Base-by-base conservation (phyloP, 92 coral and sea anemone species). In the Palythoa grandiflora region DNA sequence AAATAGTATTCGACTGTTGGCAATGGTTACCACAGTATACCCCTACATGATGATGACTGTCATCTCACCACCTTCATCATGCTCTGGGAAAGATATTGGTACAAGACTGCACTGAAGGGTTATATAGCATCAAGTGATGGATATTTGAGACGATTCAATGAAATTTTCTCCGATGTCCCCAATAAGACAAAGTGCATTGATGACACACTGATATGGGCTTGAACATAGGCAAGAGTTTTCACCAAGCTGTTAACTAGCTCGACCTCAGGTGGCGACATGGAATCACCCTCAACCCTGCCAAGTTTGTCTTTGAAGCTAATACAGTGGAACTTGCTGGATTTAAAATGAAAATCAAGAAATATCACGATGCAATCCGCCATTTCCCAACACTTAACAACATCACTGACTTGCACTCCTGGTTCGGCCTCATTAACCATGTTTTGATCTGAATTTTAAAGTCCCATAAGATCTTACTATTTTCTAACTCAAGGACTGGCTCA, bases 91-190 rank as follows among this genome's bases (percentile, higher is more conserved):
- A 28, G 28, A 28, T 28, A 28, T 28, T 28, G 28, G 28, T 28
- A 28, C 86, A 68, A 68, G 40, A 87, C 78, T 2, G 90, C 90
- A 38, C 90, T 85, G 6, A 83, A 87, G 36, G 89, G 80, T 3
- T 87, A 87, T 28, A 77, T 87, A 70, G 84, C 77, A 37, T 87
- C 84, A 10, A 84, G 84, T 36, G 89, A 87, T 60, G 89, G 84
- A 3, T 87, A 75, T 76, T 87, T 80, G 15, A 55, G 75, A n/a
- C 20, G 75, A 9, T 87, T 87, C 59, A 63, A 87, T 40, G 80
- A 38, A 10, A 71, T 20, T 71, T 36, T 68, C 80, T 77, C 38
- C 53, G 2, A 5, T 40, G 38, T 81, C 75, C 75, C 35, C 47
- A 71, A 47, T 48, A 50, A 78, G 21, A 59, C 84, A 9, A 76